Base-by-base conservation (phyloP, 2,113 vertebrate genomes). In the Protomyctophum bolini region DNA sequence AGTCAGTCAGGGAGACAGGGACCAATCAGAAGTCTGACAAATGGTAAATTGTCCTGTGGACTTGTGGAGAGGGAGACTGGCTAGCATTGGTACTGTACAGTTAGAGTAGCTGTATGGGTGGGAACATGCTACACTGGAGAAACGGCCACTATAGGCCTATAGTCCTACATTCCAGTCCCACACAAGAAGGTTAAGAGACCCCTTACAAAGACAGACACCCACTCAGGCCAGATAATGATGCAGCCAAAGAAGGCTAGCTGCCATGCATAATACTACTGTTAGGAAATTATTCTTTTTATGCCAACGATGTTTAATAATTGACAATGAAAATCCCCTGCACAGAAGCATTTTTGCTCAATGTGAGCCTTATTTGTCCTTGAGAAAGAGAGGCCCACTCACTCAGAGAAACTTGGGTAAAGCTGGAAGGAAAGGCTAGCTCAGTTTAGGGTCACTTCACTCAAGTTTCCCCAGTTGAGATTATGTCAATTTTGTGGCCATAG, bases 141-240 rank as follows among this genome's bases (percentile, higher is more conserved):
- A 63, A 3, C n/a, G n/a, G 52, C 47, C 61, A 58, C 73, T 64
- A 66, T 75, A 58, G 73, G 84, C 71, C 64, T 57, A 41, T 28
- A 52, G 71, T 66, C 66, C 73, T 8, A 73, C 86, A 88, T 89
- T 88, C 86, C 88, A 73, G 77, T 76, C 86, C 86, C 81, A 87
- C 86, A 73, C 82, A 76, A 76, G 33, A 41, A 41, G 5, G 33
- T 50, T 46, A 57, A 51, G 14, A 14, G 59, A 47, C 59, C 21
- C 29, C 7, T 52, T 6, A 41, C 33, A 41, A 41, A 41, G 33
- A 41, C 33, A 41, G 33, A 41, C 33, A 41, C 33, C 33, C 33
- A 41, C 33, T 41, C 33, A 41, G 33, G 33, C 33, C 33, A 41
- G 33, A 41, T 41, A 41, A 6, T 41, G 33, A 41, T 6, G 33